A percentile compares a stretch with the other conserved stretches of the same genome.
These are phyloP conservation scores for Homalodisca vitripennis DNA, from an alignment of 1,140 invertebrate species.

Conservation along the genomic window DNA sequence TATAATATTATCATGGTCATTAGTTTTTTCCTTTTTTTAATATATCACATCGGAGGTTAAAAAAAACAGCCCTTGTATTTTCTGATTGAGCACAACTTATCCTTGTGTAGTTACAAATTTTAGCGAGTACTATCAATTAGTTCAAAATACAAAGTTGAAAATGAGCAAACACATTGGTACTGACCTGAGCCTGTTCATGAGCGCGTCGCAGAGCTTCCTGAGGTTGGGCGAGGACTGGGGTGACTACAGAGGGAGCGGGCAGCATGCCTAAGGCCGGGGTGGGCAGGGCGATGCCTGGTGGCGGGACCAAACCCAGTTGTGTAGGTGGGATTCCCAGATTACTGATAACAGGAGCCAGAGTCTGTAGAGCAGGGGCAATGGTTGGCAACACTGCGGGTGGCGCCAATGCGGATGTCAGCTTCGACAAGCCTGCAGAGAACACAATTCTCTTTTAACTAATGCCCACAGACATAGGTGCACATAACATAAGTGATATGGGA, in stretches of 20 bases:
- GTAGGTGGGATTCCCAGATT: conserved; percentile 33
- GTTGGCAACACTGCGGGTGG: conserved; percentile 41
- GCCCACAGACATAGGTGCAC: too few species aligned
- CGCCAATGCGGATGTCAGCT: conserved; percentile 41
- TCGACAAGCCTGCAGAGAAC: conserved; percentile 42
- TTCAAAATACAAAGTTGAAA: too few species aligned
- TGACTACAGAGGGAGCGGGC: conserved; percentile 58
- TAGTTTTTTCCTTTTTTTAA: too few species aligned
- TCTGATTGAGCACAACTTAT: too few species aligned
- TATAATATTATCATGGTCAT: too few species aligned
- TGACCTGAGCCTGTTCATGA: conserved; percentile 59
- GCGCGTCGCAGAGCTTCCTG: conserved; percentile 59
- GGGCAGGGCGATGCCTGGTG: conserved; percentile 63
- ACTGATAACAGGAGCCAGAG: conserved; percentile 38
- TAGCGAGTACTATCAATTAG: too few species aligned
- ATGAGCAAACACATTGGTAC: too few species aligned
- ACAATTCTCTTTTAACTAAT: background rate
- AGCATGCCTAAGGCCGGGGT: conserved; percentile 31
- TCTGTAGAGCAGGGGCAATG: conserved; percentile 38
- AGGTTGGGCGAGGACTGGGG: conserved; percentile 48
- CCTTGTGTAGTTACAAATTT: too few species aligned
- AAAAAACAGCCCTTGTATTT: too few species aligned
- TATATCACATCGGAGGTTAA: too few species aligned
- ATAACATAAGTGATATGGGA: too few species aligned
- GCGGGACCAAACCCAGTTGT: conserved; percentile 46